phyloP scores from a whole-genome alignment of 2,113 vertebrate genomes.

The Lasiurus cinereus region DNA sequence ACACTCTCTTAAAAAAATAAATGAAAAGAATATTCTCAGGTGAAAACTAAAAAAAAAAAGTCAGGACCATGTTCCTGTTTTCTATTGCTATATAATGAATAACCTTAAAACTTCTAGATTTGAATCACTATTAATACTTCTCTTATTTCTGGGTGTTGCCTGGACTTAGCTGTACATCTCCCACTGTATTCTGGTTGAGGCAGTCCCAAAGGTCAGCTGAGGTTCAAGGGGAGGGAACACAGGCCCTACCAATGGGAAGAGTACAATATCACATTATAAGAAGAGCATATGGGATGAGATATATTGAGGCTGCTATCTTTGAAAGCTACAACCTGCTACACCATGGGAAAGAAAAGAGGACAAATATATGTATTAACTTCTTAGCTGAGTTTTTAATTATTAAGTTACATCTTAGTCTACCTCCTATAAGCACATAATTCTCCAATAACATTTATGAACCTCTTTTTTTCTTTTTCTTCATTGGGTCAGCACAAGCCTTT shows the following conservation, averaged over 20 bases:
- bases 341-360: neutral
- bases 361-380: neutral
- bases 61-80: conserved; percentile 25
- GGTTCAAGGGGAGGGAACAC: neutral
- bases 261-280: neutral
- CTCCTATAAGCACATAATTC: neutral
- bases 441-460: conserved; percentile 19
- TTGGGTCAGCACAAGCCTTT: neutral
- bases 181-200: neutral
- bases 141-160: neutral
- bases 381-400: neutral
- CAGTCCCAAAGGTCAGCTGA: neutral
- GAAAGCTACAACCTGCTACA: neutral
- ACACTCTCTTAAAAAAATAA: too few relatives aligned
- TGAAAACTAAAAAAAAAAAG: neutral
- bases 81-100: neutral
- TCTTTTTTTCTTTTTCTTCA: conserved; percentile 14
- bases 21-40: too few relatives aligned
- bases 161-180: neutral
- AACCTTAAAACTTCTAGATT: neutral
- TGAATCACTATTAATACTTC: neutral
- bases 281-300: neutral
- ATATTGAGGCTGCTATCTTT: conserved; percentile 22
- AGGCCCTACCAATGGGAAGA: neutral
- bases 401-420: neutral